Evolutionary conservation across 2,888 invertebrate genomes (phyloP).

Genomic region (Hedya salicella): DNA sequence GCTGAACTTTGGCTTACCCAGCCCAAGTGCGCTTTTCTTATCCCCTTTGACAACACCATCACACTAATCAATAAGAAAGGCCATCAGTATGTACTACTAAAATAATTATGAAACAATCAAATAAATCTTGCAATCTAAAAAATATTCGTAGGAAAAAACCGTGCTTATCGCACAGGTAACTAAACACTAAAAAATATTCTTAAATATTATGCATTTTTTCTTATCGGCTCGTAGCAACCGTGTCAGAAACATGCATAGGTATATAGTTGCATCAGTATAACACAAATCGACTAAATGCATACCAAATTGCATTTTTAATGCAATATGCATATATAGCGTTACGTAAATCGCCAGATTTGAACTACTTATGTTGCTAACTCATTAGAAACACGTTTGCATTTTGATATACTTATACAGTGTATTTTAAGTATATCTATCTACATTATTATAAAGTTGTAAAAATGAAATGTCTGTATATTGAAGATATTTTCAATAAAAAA

Average conservation of each 20-base stretch:
- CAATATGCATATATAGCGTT: constrained; percentile 18
- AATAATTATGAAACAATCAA: neutral
- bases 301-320: constrained; percentile 33
- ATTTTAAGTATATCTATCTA: too few relatives aligned
- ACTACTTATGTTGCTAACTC: constrained; percentile 15
- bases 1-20: too few relatives aligned
- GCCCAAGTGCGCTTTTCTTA: too few relatives aligned
- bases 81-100: too few relatives aligned
- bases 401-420: neutral
- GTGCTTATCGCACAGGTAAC: constrained; percentile 9
- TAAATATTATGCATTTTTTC: constrained; percentile 21
- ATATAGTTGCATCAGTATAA: constrained; percentile 8
- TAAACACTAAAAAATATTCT: constrained; percentile 8
- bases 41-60: too few relatives aligned
- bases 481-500: too few relatives aligned
- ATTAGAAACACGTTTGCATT: neutral
- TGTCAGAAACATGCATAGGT: constrained; percentile 1
- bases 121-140: neutral
- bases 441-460: too few relatives aligned
- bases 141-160: neutral
- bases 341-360: constrained; percentile 1
- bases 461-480: too few relatives aligned
- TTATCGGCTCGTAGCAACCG: constrained; percentile 36
- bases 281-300: constrained; percentile 28
- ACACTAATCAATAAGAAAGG: too few relatives aligned